A percentile compares a stretch with the other conserved stretches of the same genome.
phyloP scores from a whole-genome alignment of 2,797 vertebrate genomes.

The Mycteria americana region DNA sequence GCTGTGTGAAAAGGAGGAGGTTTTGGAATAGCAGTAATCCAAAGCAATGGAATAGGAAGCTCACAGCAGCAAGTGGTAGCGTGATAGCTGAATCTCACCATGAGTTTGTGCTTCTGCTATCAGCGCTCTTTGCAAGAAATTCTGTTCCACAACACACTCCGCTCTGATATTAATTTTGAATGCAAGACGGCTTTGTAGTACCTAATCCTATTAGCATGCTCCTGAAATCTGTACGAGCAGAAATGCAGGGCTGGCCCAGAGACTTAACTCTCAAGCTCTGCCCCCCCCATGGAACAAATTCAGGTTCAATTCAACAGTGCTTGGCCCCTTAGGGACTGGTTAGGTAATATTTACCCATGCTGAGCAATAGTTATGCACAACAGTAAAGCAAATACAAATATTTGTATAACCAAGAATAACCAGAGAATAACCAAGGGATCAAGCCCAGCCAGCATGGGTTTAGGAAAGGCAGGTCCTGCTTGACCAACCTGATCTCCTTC shows the following conservation, averaged over 20 bases:
- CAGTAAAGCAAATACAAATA: neutral
- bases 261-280: neutral
- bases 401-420: too few species aligned
- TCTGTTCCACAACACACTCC: neutral
- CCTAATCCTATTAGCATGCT: slow-evolving; percentile 46
- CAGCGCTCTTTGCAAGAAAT: neutral
- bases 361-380: rapidly evolving
- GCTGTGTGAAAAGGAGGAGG: neutral
- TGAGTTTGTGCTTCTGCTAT: neutral
- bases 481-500: too few species aligned
- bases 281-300: neutral
- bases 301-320: neutral
- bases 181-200: slow-evolving; percentile 24
- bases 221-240: slow-evolving; percentile 34
- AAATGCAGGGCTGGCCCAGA: neutral
- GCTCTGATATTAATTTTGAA: slow-evolving; percentile 1
- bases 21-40: neutral
- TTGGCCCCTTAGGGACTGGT: neutral
- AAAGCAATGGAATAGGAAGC: neutral
- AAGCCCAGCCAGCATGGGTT: too few species aligned
- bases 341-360: neutral
- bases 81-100: neutral
- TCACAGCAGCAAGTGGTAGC: neutral
- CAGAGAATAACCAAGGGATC: too few species aligned
- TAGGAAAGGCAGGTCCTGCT: too few species aligned